Evolutionary conservation across 1,140 invertebrate species (phyloP), one percentile per base, ranked within the genome.

Genomic region (Dreissena rostriformis): DNA sequence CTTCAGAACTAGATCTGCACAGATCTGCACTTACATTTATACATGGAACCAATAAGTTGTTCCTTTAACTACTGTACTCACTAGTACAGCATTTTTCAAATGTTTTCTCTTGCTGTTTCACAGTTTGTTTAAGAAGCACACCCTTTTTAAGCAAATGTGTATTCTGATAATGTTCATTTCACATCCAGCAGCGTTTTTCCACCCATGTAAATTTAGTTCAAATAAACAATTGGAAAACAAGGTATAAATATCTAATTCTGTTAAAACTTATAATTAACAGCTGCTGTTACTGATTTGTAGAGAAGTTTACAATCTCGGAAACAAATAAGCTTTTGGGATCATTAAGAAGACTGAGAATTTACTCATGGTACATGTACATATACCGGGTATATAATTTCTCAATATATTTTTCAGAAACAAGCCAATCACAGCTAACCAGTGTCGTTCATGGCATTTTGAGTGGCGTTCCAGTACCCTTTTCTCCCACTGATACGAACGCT

Each of bases 381-480:
- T 67, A 26, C 65, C 24, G 65, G 14, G 11, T 28, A 24, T n/a
- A 68, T 24, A 26, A 68, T 63, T 6, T n/a, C 19, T 19, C 19
- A 2, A 68, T 76, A 57, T 80, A 65, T 29, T 78, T n/a, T 87
- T 17, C 84, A 91, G 88, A 55, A 52, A 82, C 86, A 22, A 68
- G 73, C n/a, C 57, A 74, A 10, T 67, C 24, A 11, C 86, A 75
- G 26, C 66, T 82, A 22, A 89, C 79, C 24, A 77, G 86, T 51
- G 77, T 89, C n/a, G 88, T 90, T 17, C 86, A 96, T 92, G 96
- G 96, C 5, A 94, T 96, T 52, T 94, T 97, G 24, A 93, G 95
- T 90, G 95, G 95, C 67, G 90, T 96, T 17, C 95, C 96, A 0
- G 93, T 96, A 80, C 96, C 96, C 29, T 97, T 97, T 90, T 95